phyloP scores from a whole-genome alignment of 2,888 invertebrate genomes.

The Crocallis elinguaria region DNA sequence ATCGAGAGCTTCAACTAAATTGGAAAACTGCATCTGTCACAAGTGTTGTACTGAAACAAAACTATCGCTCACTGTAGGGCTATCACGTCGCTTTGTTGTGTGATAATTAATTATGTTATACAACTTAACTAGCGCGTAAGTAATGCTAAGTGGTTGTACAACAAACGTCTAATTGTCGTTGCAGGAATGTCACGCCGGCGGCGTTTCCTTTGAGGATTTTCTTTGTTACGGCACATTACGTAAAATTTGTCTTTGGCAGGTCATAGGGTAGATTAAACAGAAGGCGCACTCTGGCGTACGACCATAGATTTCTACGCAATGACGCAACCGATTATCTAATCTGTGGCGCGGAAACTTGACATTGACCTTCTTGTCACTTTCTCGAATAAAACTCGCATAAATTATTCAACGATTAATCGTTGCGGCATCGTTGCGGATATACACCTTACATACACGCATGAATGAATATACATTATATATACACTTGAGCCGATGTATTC shows the following conservation, averaged over 20 bases:
- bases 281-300: conserved; percentile 3
- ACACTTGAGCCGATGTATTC: too few species aligned
- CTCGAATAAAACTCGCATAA: conserved; percentile 35
- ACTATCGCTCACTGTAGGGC: too few species aligned
- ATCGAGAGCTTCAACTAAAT: too few species aligned
- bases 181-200: background rate
- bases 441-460: background rate
- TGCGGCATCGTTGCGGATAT: too few species aligned
- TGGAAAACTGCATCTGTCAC: too few species aligned
- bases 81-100: too few species aligned
- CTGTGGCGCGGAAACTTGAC: conserved; percentile 38
- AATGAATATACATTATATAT: background rate
- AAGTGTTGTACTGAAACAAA: too few species aligned
- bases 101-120: too few species aligned
- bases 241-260: conserved; percentile 4
- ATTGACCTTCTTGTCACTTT: conserved; percentile 52
- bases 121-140: too few species aligned
- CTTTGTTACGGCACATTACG: conserved; percentile 9
- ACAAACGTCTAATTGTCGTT: background rate
- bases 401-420: conserved; percentile 17
- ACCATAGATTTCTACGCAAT: conserved; percentile 12
- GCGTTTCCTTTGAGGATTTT: conserved; percentile 1
- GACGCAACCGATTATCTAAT: conserved; percentile 39
- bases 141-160: background rate
- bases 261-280: conserved; percentile 16